Evolutionary conservation across 1,140 invertebrate genomes (phyloP), one percentile per base, ranked within the genome.

Genomic region (Calephelis nemesis): DNA sequence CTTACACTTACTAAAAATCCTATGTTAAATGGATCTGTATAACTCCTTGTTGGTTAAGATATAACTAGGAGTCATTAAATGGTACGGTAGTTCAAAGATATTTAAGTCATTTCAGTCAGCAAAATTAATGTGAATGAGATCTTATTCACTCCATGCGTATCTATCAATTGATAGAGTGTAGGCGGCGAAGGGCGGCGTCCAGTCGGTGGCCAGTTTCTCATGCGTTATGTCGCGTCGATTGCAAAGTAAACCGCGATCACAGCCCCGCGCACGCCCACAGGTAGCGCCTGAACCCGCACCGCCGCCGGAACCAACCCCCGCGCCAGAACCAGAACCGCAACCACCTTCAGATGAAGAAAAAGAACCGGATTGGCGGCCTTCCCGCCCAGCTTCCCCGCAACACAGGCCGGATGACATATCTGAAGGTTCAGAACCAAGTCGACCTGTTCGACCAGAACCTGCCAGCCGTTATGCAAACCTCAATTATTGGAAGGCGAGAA

Each of bases 401-500:
- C 83, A 86, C 49, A 77, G 87, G 0, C 75, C 78, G 19, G 89
- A 90, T 63, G 88, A 91, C 66, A 67, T 82, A 71, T 91, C 88
- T 8, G 88, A 91, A 83, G 81, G 89, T 68, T 79, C 88, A 10
- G 87, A 87, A 85, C 88, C 77, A 66, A 89, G 83, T 50, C 74
- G 85, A 63, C 85, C 85, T 0, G 68, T 67, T 60, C 76, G 82
- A 76, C 70, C 83, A 30, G 79, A 91, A 77, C 93, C 94, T 8
- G 83, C 93, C 8, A 93, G 93, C 70, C 93, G 95, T 68, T 97
- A 96, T 86, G 95, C 94, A 68, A 96, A 97, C 85, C 93, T 97
- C 48, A 96, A 96, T 52, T 97, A 97, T 78, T 98, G 97, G 96
- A 94, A 96, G 72, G 97, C 97, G 0, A 93, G 96, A 65, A 92